Evolutionary conservation across 2,113 vertebrate genomes (phyloP).

Genomic region (Paraplagusia blochii): DNA sequence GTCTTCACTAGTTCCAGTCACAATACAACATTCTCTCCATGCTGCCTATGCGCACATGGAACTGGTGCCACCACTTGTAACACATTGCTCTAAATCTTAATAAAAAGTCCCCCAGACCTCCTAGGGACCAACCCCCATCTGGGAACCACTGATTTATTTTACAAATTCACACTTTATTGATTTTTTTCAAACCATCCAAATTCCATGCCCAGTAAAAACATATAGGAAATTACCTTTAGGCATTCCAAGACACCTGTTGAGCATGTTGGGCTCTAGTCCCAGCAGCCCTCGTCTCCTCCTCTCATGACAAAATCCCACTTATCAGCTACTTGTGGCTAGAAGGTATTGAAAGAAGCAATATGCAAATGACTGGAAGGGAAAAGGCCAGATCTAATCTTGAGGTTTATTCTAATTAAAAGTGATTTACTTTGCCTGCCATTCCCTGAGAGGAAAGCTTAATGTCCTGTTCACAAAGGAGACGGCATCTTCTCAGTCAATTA

Average conservation of each 20-base stretch:
- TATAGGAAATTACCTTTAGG: neutral
- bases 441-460: slow-evolving; percentile 59
- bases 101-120: too few relatives aligned
- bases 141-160: too few relatives aligned
- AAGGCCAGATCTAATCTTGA: slow-evolving; percentile 73
- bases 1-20: too few relatives aligned
- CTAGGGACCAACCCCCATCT: too few relatives aligned
- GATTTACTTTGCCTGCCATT: slow-evolving; percentile 63
- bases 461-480: slow-evolving; percentile 64
- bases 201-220: neutral
- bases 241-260: slow-evolving; percentile 37
- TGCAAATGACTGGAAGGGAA: slow-evolving; percentile 62
- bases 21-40: too few relatives aligned
- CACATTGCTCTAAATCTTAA: too few relatives aligned
- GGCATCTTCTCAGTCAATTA: slow-evolving; percentile 61
- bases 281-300: slow-evolving; percentile 30
- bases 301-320: slow-evolving; percentile 62
- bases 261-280: slow-evolving; percentile 6
- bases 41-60: too few relatives aligned
- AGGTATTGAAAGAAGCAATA: slow-evolving; percentile 55
- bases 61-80: too few relatives aligned
- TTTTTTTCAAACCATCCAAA: too few relatives aligned
- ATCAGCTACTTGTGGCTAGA: slow-evolving; percentile 60
- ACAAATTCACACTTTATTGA: too few relatives aligned
- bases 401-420: slow-evolving; percentile 80